These are phyloP conservation scores for Heliothis subflexa DNA, from an alignment of 1,140 invertebrate species.

Conservation along the genomic window DNA sequence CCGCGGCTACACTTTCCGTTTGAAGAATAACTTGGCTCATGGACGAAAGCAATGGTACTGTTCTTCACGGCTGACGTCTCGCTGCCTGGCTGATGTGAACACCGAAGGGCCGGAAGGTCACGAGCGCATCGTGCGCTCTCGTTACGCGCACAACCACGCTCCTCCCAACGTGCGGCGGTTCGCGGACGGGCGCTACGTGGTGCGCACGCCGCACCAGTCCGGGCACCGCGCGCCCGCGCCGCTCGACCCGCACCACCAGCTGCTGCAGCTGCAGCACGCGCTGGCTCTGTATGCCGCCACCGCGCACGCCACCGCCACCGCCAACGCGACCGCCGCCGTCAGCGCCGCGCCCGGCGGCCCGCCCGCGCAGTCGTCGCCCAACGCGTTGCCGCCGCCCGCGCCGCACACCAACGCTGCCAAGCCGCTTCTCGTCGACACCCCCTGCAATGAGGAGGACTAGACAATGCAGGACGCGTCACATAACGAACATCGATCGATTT, in stretches of 20 bases:
- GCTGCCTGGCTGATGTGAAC: conserved; percentile 81
- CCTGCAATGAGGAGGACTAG: conserved; percentile 80
- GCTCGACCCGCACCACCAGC: conserved; percentile 78
- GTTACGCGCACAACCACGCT: conserved; percentile 81
- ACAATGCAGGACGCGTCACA: background rate
- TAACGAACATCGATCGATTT: conserved; percentile 48
- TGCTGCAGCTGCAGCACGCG: conserved; percentile 80
- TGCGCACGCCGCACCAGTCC: conserved; percentile 81
- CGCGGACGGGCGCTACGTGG: conserved; percentile 82
- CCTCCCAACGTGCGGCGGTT: conserved; percentile 82
- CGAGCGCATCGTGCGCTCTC: conserved; percentile 80
- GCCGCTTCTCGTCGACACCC: conserved; percentile 79
- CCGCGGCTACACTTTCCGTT: conserved; percentile 80
- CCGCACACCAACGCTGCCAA: conserved; percentile 68
- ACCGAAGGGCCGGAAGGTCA: conserved; percentile 81
- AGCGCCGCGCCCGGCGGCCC: conserved; percentile 58
- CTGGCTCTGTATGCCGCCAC: conserved; percentile 80
- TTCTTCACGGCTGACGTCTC: conserved; percentile 79
- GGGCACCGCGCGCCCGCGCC: conserved; percentile 80
- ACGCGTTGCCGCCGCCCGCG: conserved; percentile 64
- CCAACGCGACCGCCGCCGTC: conserved; percentile 63
- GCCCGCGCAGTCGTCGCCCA: conserved; percentile 68
- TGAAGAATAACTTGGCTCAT: conserved; percentile 82
- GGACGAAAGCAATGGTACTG: conserved; percentile 83
- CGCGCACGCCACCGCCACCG: conserved; percentile 72